These are phyloP conservation scores for Phodopus roborovskii DNA, from an alignment of 2,113 vertebrate species.

Conservation along the genomic window DNA sequence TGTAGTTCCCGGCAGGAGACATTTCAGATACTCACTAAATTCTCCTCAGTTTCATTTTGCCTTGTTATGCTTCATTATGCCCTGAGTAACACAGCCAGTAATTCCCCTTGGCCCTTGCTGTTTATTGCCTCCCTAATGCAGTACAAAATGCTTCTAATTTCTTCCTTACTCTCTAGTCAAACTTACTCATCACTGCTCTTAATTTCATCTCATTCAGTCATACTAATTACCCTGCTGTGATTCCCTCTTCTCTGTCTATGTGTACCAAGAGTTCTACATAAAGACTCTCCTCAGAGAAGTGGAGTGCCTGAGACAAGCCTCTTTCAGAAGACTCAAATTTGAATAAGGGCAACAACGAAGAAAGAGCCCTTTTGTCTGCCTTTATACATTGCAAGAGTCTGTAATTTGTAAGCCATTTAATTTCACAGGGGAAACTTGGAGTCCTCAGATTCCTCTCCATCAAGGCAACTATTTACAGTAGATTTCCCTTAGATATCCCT, in stretches of 20 bases:
- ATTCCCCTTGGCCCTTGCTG: slow-evolving; percentile 44
- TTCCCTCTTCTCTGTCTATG: slow-evolving; percentile 21
- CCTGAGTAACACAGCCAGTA: slow-evolving; percentile 68
- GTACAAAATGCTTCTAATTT: slow-evolving; percentile 60
- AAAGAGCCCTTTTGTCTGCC: background rate
- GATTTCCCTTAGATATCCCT: slow-evolving; percentile 30
- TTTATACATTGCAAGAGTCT: slow-evolving; percentile 6
- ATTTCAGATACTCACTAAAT: slow-evolving; percentile 72
- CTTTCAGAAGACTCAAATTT: background rate
- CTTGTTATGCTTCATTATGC: slow-evolving; percentile 73
- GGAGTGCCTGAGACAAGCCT: background rate
- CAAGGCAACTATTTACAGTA: slow-evolving; percentile 45
- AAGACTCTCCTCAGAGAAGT: slow-evolving; percentile 48
- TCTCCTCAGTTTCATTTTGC: slow-evolving; percentile 74
- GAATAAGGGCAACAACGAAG: slow-evolving; percentile 53
- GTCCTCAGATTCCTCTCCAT: slow-evolving; percentile 52
- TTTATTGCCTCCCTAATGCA: slow-evolving; percentile 66
- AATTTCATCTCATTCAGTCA: slow-evolving; percentile 1
- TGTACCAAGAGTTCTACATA: background rate
- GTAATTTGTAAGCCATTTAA: slow-evolving; percentile 51
- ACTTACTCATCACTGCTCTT: slow-evolving; percentile 21
- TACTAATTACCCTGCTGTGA: slow-evolving; percentile 44
- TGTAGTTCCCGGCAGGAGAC: slow-evolving; percentile 60
- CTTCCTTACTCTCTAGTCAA: slow-evolving; percentile 32
- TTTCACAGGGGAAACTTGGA: slow-evolving; percentile 23